These are phyloP conservation scores for Brachymystax lenok DNA, from an alignment of 2,797 vertebrate genomes.

Conservation along the genomic window DNA sequence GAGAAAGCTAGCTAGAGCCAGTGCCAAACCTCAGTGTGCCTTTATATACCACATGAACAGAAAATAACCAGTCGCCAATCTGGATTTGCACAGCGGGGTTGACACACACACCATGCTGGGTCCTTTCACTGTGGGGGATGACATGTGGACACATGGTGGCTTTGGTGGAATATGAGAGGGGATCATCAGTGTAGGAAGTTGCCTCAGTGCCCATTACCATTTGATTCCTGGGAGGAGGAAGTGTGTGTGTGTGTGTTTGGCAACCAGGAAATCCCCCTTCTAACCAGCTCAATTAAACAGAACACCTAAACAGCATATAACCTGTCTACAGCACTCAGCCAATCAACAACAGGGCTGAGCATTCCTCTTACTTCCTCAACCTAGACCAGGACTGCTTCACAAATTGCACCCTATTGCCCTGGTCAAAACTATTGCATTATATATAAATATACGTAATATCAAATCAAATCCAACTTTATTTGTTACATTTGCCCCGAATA, in stretches of 20 bases:
- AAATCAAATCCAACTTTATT: too few relatives aligned
- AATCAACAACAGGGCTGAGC: slow-evolving; percentile 43
- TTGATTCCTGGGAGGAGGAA: background rate
- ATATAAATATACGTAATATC: background rate
- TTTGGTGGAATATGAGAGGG: slow-evolving; percentile 42
- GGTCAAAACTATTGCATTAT: background rate
- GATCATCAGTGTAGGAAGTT: slow-evolving; percentile 40
- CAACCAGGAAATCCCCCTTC: slow-evolving; percentile 32
- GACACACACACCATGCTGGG: slow-evolving; percentile 14
- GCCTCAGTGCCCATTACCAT: slow-evolving; percentile 37
- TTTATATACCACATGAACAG: slow-evolving; percentile 62
- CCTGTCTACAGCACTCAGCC: background rate
- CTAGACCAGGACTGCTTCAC: background rate
- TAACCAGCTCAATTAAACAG: background rate
- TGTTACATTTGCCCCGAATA: too few relatives aligned
- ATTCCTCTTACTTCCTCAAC: slow-evolving; percentile 39
- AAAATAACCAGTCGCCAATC: slow-evolving; percentile 52
- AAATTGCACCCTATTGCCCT: background rate
- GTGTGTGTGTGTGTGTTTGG: background rate
- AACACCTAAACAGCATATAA: background rate
- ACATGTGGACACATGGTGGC: background rate
- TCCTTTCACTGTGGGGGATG: slow-evolving; percentile 8
- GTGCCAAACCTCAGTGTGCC: slow-evolving; percentile 59
- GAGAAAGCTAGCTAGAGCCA: background rate
- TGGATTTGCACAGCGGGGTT: slow-evolving; percentile 46